Evolutionary conservation across 2,113 vertebrate genomes (phyloP).

Genomic region (Platanista minor): DNA sequence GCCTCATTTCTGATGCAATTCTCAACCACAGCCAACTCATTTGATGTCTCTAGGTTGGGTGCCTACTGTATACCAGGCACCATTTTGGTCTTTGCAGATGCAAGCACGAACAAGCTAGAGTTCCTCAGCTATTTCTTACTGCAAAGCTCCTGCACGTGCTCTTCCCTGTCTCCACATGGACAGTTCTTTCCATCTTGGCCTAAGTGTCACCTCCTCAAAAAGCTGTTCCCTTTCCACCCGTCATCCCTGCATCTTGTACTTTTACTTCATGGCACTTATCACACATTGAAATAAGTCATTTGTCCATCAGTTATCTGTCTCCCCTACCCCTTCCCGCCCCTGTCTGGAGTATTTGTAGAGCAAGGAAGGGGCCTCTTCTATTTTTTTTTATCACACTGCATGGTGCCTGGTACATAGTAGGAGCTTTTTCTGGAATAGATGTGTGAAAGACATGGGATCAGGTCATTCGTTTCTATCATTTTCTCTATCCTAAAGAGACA

Average conservation of each 20-base stretch:
- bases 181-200: neutral
- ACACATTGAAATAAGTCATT: rapidly evolving
- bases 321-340: neutral
- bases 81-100: neutral
- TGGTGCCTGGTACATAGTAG: neutral
- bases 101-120: rapidly evolving
- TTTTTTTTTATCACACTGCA: neutral
- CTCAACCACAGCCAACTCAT: neutral
- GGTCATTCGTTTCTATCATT: no score
- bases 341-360: neutral
- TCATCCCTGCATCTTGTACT: neutral
- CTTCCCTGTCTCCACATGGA: neutral
- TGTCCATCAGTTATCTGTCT: no score
- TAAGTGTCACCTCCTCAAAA: neutral
- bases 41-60: neutral
- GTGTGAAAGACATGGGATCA: neutral
- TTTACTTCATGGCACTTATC: neutral
- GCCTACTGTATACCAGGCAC: neutral
- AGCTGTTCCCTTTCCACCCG: rapidly evolving
- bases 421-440: neutral
- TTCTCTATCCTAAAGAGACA: neutral
- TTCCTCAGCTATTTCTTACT: rapidly evolving
- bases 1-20: neutral
- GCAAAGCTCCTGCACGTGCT: rapidly evolving
- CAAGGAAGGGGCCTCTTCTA: neutral